Conservation (phyloP, 1,140 invertebrate species). For the Tetranychus urticae region DNA sequence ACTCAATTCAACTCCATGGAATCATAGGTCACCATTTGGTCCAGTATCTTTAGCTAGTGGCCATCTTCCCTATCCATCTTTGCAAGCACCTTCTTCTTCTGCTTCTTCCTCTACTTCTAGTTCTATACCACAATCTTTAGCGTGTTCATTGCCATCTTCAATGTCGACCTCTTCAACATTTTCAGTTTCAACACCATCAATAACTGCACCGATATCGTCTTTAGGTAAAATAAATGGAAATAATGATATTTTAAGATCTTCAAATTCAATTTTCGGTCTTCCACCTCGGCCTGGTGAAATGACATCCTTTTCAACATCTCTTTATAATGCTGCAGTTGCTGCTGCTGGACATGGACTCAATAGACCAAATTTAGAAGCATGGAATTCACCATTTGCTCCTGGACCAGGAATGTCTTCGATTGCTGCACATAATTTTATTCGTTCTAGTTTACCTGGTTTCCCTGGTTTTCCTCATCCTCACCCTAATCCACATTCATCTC, state of each 20-base stretch:
- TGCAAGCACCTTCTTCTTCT: no score
- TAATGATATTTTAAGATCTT: conserved; percentile 20
- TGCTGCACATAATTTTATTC: not conserved
- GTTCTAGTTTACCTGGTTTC: not conserved
- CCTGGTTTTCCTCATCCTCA: not conserved
- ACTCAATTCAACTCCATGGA: conserved; percentile 21
- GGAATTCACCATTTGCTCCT: not conserved
- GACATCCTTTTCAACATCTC: conserved; percentile 20
- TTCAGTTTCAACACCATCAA: no score
- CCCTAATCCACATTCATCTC: not conserved
- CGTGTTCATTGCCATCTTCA: not conserved
- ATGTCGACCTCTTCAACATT: not conserved
- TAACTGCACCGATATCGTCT: no score
- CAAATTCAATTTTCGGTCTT: conserved; percentile 34
- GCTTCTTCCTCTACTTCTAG: no score
- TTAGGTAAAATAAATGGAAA: not conserved
- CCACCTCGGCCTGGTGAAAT: conserved; percentile 26
- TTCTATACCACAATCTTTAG: no score
- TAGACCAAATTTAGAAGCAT: not conserved
- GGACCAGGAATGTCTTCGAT: no score
- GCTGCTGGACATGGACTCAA: conserved; percentile 15
- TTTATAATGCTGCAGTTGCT: conserved; percentile 14
- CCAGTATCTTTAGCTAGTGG: no score
- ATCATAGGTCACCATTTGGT: not conserved
- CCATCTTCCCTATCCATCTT: no score